Percentiles rank a stretch among this genome's conserved stretches.
These are phyloP conservation scores for Carollia perspicillata DNA, from an alignment of 2,113 vertebrate species.

Conservation along the genomic window DNA sequence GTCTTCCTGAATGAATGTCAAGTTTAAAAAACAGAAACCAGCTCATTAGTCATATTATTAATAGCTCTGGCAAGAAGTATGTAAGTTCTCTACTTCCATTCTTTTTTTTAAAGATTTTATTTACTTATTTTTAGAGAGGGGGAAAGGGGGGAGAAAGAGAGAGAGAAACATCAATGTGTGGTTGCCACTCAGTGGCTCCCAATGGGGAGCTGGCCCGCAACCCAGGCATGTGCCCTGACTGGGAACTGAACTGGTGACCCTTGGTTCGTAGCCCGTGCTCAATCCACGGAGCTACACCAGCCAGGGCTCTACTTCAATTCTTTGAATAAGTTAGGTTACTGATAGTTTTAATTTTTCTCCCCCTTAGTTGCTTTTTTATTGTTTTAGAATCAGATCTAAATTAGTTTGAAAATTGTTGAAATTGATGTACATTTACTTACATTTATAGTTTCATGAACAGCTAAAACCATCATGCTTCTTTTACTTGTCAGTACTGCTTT, in stretches of 20 bases:
- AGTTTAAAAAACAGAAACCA: background rate
- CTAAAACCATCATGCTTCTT: background rate
- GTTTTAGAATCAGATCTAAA: background rate
- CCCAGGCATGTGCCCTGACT: too few species aligned
- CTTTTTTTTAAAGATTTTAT: background rate
- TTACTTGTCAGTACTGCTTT: background rate
- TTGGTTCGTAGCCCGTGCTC: too few species aligned
- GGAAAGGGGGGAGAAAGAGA: too few species aligned
- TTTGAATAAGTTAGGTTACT: background rate
- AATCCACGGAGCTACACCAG: too few species aligned
- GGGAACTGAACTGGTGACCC: too few species aligned
- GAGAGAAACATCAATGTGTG: too few species aligned
- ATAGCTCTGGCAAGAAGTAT: constrained; percentile 3
- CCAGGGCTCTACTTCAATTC: background rate
- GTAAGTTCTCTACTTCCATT: background rate
- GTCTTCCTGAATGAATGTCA: constrained; percentile 13
- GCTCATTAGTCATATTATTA: background rate
- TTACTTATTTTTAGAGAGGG: too few species aligned
- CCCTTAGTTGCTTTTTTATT: background rate
- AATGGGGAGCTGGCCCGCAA: too few species aligned
- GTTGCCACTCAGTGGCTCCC: too few species aligned
- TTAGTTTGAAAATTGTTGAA: background rate
- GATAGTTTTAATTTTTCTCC: constrained; percentile 25
- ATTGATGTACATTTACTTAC: background rate
- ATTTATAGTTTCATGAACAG: background rate